These are phyloP conservation scores for Syngnathus scovelli DNA, from an alignment of 2,113 vertebrate genomes.

Conservation along the genomic window DNA sequence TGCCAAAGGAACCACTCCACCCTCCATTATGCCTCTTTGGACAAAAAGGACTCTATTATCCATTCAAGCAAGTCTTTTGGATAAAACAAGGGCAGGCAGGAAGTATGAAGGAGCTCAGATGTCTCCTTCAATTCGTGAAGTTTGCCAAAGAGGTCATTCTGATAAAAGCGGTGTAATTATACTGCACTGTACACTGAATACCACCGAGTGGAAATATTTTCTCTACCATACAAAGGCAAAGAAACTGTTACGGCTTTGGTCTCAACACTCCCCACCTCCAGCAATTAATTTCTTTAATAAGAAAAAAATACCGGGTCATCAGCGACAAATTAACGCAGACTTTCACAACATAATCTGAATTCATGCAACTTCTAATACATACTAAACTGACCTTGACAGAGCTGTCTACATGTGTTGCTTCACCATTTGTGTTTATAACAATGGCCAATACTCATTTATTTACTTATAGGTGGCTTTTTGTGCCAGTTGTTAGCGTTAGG, in stretches of 20 bases:
- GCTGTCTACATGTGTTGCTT: too few relatives aligned
- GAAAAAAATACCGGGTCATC: neutral
- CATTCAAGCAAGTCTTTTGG: slow-evolving; percentile 58
- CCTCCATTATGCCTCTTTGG: slow-evolving; percentile 67
- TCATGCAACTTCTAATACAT: too few relatives aligned
- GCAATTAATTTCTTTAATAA: too few relatives aligned
- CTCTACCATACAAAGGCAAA: neutral
- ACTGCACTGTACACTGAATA: slow-evolving; percentile 48
- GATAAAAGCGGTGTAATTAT: slow-evolving; percentile 63
- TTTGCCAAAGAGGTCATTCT: slow-evolving; percentile 57
- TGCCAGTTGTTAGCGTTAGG: too few relatives aligned
- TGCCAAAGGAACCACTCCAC: slow-evolving; percentile 69
- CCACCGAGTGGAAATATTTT: slow-evolving; percentile 21
- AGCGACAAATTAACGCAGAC: neutral
- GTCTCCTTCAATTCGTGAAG: slow-evolving; percentile 57
- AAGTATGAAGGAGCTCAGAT: slow-evolving; percentile 61
- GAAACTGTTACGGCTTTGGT: slow-evolving; percentile 8
- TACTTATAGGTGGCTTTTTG: too few relatives aligned
- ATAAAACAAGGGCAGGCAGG: slow-evolving; percentile 65
- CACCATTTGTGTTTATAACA: too few relatives aligned
- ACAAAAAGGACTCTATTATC: slow-evolving; percentile 73
- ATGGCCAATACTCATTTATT: too few relatives aligned
- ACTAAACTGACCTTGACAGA: too few relatives aligned
- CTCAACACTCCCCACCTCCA: neutral
- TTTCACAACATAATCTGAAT: neutral